Evolutionary conservation across 2,113 vertebrate genomes (phyloP), one percentile per base, ranked within the genome.

Genomic region (Notechis scutatus): DNA sequence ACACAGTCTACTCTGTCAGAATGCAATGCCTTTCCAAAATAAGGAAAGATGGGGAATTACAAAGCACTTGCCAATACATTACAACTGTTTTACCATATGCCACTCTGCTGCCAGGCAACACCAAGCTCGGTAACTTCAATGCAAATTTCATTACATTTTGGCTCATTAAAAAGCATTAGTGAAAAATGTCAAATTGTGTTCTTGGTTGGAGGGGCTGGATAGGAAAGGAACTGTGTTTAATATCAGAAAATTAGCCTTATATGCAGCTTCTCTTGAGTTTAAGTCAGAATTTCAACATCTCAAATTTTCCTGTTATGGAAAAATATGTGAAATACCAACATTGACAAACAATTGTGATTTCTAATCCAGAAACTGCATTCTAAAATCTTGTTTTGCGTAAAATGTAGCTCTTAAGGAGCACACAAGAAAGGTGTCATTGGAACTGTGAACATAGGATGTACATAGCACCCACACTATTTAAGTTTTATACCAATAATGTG

Each of bases 61-160:
- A 90, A 97, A 97, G 96, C 24, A 94, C 97, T 97, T 96, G 98
- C 98, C 98, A 98, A 97, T 97, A 98, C 98, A 97, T 97, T 97
- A 97, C 98, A 99, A 98, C 98, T 99, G 99, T 98, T 98, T 98
- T 96, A 97, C 99, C 99, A 99, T 99, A 99, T 99, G 98, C 97
- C 98, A 96, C 95, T 92, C 96, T 94, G 56, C 98, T 99, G 98
- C 98, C 98, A 99, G 99, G 97, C 96, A 97, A 97, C 97, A 97
- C 98, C 97, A 98, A 98, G 96, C 98, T 98, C 98, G 97, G 98
- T 98, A 97, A 98, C 98, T 98, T 98, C 97, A 96, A 98, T 98
- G 98, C 98, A 98, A 98, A 98, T 99, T 98, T 98, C 98, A 98
- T 98, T 98, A 98, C 97, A 98, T 97, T 97, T 98, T 98, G 97